Percentiles rank a stretch among this genome's conserved stretches.
Evolutionary conservation across 2,888 invertebrate species (phyloP).

Genomic region (Harpalus rufipes): DNA sequence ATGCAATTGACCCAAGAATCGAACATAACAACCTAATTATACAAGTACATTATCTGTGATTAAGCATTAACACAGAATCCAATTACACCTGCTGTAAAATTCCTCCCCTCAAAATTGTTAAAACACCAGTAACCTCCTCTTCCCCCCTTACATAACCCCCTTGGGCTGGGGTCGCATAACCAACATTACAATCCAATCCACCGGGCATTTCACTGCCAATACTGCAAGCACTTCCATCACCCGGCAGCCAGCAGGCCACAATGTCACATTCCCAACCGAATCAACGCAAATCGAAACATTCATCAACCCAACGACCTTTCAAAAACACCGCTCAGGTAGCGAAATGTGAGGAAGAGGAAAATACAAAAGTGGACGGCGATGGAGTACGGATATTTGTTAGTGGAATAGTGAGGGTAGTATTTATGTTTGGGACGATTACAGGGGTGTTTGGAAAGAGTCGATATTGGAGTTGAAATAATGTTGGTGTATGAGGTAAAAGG

Average conservation of each 20-base stretch:
- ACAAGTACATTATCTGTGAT: too few species aligned
- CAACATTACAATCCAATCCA: neutral
- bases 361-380: neutral
- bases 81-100: neutral
- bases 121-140: neutral
- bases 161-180: neutral
- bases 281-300: conserved; percentile 5
- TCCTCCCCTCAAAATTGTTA: neutral
- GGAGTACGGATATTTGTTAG: neutral
- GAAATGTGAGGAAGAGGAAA: neutral
- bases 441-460: neutral
- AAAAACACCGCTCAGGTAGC: neutral
- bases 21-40: too few species aligned
- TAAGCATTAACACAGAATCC: too few species aligned
- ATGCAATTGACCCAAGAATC: too few species aligned
- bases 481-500: neutral
- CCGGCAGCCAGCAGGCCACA: neutral
- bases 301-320: neutral
- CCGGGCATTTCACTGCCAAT: neutral
- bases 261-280: conserved; percentile 1
- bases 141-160: too few species aligned
- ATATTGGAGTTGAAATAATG: neutral
- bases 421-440: neutral
- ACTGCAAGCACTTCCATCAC: neutral
- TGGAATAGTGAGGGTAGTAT: neutral